A percentile compares a stretch with the other conserved stretches of the same genome.
These are phyloP conservation scores for Darevskia mixta DNA, from an alignment of 2,797 vertebrate genomes.

Conservation along the genomic window DNA sequence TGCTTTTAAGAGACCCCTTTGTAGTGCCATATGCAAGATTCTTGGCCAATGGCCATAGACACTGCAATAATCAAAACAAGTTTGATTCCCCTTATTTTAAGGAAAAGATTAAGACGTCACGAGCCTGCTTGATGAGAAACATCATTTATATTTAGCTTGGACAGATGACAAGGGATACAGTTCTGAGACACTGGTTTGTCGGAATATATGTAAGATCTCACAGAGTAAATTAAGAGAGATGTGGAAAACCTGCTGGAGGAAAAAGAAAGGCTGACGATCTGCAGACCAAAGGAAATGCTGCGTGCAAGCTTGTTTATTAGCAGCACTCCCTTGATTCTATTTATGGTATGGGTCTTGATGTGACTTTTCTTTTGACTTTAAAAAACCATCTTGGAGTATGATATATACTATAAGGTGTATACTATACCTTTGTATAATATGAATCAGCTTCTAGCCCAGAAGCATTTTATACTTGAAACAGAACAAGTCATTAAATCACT, in stretches of 20 bases:
- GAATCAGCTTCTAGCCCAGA: constrained; percentile 24
- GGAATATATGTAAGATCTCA: constrained; percentile 26
- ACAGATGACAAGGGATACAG: background rate
- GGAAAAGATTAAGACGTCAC: constrained; percentile 6
- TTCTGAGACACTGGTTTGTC: constrained; percentile 20
- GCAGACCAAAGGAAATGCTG: constrained; percentile 2
- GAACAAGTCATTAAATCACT: constrained; percentile 42
- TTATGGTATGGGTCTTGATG: background rate
- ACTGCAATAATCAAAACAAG: background rate
- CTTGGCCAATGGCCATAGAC: constrained; percentile 3
- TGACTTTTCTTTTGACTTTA: background rate
- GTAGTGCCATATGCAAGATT: background rate
- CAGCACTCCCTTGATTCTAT: background rate
- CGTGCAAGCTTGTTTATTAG: background rate
- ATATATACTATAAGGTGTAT: background rate
- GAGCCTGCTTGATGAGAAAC: constrained; percentile 6
- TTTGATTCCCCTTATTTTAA: background rate
- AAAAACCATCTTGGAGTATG: constrained; percentile 13
- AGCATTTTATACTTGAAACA: constrained; percentile 36
- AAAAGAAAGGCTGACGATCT: background rate
- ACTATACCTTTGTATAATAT: constrained; percentile 10
- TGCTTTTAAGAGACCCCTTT: background rate
- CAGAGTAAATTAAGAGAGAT: constrained; percentile 16
- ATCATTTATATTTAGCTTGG: constrained; percentile 6
- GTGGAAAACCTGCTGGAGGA: background rate